These are phyloP conservation scores for Elgaria multicarinata DNA, from an alignment of 2,113 vertebrate species.

Conservation along the genomic window DNA sequence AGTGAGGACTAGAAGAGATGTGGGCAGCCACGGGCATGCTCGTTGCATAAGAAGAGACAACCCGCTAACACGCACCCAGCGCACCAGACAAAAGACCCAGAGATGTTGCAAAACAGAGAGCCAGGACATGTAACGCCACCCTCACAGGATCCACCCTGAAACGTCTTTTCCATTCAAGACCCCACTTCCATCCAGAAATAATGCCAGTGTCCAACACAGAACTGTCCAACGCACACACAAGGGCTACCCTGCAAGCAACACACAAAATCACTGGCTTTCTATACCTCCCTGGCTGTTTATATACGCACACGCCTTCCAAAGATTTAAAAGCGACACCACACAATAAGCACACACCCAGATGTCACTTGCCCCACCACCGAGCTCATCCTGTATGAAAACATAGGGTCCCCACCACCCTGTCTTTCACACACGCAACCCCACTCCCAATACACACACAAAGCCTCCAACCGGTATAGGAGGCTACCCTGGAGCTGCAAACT, in stretches of 20 bases:
- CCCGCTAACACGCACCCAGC: no score
- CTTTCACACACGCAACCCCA: no score
- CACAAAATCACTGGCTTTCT: not conserved
- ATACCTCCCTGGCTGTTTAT: not conserved
- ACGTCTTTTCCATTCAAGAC: not conserved
- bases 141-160: not conserved
- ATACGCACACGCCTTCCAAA: not conserved
- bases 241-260: not conserved
- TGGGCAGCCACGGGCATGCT: not conserved
- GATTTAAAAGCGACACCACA: not conserved
- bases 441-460: not conserved
- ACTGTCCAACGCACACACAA: no score
- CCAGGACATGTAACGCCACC: not conserved
- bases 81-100: not conserved
- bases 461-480: not conserved
- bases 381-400: not conserved
- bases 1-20: not conserved
- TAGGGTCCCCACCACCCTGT: no score
- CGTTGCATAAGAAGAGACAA: not conserved
- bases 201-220: not conserved
- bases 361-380: no score
- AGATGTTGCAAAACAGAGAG: no score
- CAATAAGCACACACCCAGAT: not conserved
- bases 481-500: not conserved
- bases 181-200: not conserved